These are phyloP conservation scores for Barbus barbus DNA, from an alignment of 2,113 vertebrate species.

Conservation along the genomic window DNA sequence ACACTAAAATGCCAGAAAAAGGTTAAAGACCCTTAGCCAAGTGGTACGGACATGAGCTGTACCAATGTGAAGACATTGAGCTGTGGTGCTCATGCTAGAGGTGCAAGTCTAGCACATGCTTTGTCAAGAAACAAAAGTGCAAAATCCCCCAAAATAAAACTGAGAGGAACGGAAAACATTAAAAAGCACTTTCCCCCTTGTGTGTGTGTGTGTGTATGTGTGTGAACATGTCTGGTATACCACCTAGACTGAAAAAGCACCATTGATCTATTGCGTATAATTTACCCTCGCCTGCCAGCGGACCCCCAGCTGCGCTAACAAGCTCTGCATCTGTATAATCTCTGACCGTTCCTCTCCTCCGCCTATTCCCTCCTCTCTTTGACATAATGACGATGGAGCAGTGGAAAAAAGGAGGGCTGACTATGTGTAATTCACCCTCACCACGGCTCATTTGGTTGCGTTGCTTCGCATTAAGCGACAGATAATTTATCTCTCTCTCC, in stretches of 20 bases:
- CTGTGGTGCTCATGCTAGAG: background rate
- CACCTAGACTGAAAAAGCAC: conserved; percentile 14
- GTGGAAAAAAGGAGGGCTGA: conserved; percentile 68
- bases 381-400: conserved; percentile 76
- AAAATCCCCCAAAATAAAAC: background rate
- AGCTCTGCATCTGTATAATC: conserved; percentile 27
- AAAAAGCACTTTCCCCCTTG: background rate
- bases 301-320: conserved; percentile 36
- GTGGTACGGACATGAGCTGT: background rate
- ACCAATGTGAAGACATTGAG: background rate
- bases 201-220: background rate
- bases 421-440: conserved; percentile 79
- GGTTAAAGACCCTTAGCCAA: background rate
- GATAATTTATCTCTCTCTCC: conserved; percentile 81
- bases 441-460: conserved; percentile 82
- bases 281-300: conserved; percentile 15
- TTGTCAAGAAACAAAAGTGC: background rate
- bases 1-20: background rate
- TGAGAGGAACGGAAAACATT: background rate
- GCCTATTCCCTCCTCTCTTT: conserved; percentile 55
- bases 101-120: background rate
- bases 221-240: background rate
- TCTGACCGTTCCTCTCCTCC: conserved; percentile 43
- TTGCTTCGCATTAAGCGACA: conserved; percentile 77
- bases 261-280: conserved; percentile 30